A percentile compares a stretch with the other conserved stretches of the same genome.
Conservation (phyloP, 2,797 vertebrate genomes). For the Poeciliopsis gracilis region DNA sequence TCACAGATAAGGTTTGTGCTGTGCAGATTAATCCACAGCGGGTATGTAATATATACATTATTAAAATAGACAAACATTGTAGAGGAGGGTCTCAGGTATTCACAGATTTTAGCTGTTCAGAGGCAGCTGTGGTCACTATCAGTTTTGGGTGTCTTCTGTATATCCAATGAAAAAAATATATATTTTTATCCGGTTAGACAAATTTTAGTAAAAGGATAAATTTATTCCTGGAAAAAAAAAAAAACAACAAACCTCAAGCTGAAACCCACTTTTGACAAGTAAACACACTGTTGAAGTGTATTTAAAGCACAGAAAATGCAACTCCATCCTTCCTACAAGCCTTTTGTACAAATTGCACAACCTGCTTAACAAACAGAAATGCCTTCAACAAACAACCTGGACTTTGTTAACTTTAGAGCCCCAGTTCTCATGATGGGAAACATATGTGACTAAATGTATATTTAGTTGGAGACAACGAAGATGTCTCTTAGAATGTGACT, state of each 20-base stretch:
- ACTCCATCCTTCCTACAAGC: conserved; percentile 4
- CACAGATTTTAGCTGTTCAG: background rate
- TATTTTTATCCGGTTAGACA: background rate
- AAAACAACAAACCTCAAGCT: background rate
- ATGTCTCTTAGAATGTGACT: conserved; percentile 50
- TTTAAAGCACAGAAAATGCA: conserved; percentile 1
- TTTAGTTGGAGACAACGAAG: conserved; percentile 30
- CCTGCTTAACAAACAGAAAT: conserved; percentile 43
- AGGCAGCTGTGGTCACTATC: background rate
- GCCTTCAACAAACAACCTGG: conserved; percentile 20
- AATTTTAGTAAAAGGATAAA: background rate
- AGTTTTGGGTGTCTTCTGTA: background rate
- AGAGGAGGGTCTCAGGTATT: background rate
- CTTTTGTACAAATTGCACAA: conserved; percentile 44
- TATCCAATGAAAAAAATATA: background rate
- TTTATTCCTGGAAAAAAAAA: background rate
- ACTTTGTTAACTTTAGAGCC: background rate
- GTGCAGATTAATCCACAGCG: background rate
- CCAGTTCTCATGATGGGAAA: conserved; percentile 29
- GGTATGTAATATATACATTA: background rate
- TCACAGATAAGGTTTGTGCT: background rate
- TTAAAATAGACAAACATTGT: background rate
- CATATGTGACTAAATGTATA: conserved; percentile 34
- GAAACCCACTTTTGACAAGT: background rate
- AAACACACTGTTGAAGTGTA: background rate